Conservation (phyloP, 1,140 invertebrate genomes). For the Globodera ellingtonae region DNA sequence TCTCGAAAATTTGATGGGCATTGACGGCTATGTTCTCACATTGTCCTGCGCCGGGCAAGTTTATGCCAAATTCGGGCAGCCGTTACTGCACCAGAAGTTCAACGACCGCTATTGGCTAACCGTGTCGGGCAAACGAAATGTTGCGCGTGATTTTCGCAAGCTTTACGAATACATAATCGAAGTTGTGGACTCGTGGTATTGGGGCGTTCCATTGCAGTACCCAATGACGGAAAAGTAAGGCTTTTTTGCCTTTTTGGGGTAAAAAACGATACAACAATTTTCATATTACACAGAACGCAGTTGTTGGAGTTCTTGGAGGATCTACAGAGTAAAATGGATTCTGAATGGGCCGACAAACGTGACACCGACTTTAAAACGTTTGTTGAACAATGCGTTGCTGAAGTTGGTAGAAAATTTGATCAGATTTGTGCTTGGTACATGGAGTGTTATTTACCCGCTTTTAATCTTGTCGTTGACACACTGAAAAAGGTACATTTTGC, state of each 20-base stretch:
- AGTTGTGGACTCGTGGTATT: conserved; percentile 31
- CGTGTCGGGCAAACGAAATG: background rate
- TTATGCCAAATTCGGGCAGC: conserved; percentile 27
- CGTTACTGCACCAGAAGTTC: conserved; percentile 16
- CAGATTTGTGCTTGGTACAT: conserved; percentile 23
- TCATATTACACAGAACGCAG: conserved; percentile 14
- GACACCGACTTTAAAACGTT: conserved; percentile 1
- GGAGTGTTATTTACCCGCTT: conserved; percentile 26
- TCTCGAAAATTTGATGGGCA: background rate
- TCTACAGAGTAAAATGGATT: conserved; percentile 11
- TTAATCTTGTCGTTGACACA: background rate
- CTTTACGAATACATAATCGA: conserved; percentile 39
- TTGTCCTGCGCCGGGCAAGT: conserved; percentile 34
- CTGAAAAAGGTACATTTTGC: conserved; percentile 9
- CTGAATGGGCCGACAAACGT: background rate
- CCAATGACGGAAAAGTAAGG: conserved; percentile 36
- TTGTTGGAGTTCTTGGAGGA: conserved; percentile 14
- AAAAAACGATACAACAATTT: background rate
- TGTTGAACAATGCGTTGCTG: conserved; percentile 12
- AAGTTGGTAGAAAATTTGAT: conserved; percentile 18
- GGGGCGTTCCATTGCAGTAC: conserved; percentile 12
- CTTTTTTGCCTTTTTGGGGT: background rate
- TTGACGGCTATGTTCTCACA: conserved; percentile 20
- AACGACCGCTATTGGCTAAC: conserved; percentile 3
- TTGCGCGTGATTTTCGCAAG: conserved; percentile 20